A percentile compares a stretch with the other conserved stretches of the same genome.
phyloP scores from a whole-genome alignment of 2,113 vertebrate genomes.

The Platysteira castanea region DNA sequence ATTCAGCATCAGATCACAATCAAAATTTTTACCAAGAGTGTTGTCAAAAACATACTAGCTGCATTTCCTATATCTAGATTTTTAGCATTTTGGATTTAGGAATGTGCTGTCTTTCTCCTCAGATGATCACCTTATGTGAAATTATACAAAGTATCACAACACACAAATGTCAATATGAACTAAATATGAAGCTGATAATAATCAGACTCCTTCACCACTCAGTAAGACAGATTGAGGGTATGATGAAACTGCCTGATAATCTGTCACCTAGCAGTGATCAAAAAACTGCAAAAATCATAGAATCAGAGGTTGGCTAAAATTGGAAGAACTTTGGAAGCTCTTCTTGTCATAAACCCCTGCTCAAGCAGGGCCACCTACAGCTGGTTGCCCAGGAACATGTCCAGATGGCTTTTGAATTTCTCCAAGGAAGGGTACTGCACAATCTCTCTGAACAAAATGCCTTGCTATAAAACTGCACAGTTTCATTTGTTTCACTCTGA shows the following conservation, averaged over 20 bases:
- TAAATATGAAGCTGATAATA: neutral
- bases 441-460: neutral
- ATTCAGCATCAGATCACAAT: neutral
- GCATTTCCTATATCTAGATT: neutral
- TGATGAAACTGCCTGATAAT: neutral
- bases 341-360: neutral
- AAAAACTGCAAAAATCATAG: neutral
- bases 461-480: neutral
- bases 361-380: neutral
- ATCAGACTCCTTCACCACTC: neutral
- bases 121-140: neutral
- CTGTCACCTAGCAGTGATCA: neutral
- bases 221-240: neutral
- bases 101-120: neutral
- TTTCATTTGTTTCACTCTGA: neutral
- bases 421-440: neutral
- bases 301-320: neutral
- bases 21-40: neutral
- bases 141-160: neutral
- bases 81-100: neutral
- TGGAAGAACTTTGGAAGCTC: neutral
- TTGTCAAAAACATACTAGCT: neutral
- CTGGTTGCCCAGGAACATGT: neutral
- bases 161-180: neutral
- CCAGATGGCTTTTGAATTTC: neutral